Conservation (phyloP, 2,797 vertebrate genomes). For the Halcyon badia region DNA sequence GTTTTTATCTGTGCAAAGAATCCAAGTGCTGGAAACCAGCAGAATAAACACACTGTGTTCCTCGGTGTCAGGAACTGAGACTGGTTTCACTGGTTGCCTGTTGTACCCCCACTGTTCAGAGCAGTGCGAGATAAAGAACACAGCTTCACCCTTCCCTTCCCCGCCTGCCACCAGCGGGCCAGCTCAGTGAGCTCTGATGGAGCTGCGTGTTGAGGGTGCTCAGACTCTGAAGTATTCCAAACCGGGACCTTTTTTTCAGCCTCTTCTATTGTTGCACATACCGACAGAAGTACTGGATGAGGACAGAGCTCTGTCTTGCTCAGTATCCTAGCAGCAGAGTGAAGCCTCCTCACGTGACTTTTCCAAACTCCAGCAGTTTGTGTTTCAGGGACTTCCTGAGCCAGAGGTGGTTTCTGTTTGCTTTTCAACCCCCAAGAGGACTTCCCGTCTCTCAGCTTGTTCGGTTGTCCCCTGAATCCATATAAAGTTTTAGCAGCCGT, state of each 20-base stretch:
- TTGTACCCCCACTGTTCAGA: neutral
- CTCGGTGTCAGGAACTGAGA: neutral
- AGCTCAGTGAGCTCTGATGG: neutral
- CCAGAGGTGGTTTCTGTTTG: constrained; percentile 49
- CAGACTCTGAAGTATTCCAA: neutral
- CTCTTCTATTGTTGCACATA: neutral
- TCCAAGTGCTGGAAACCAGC: neutral
- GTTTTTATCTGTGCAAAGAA: neutral
- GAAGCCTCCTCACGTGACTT: neutral
- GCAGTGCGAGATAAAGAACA: neutral
- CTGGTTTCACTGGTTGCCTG: neutral
- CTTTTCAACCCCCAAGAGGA: constrained; percentile 18
- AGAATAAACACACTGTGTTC: neutral
- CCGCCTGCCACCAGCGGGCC: neutral
- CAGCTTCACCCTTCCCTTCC: neutral
- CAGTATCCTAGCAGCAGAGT: neutral
- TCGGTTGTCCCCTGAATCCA: constrained; percentile 54
- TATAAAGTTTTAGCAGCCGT: constrained; percentile 28
- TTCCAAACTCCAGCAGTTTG: constrained; percentile 12
- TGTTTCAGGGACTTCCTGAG: constrained; percentile 36
- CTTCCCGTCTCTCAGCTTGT: constrained; percentile 33
- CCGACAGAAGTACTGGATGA: neutral
- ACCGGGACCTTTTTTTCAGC: neutral
- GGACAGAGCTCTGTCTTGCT: neutral
- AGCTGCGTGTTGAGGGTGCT: neutral